Evolutionary conservation across 2,888 invertebrate species (phyloP), one percentile per base, ranked within the genome.

Genomic region (Nemotelus pantherinus): DNA sequence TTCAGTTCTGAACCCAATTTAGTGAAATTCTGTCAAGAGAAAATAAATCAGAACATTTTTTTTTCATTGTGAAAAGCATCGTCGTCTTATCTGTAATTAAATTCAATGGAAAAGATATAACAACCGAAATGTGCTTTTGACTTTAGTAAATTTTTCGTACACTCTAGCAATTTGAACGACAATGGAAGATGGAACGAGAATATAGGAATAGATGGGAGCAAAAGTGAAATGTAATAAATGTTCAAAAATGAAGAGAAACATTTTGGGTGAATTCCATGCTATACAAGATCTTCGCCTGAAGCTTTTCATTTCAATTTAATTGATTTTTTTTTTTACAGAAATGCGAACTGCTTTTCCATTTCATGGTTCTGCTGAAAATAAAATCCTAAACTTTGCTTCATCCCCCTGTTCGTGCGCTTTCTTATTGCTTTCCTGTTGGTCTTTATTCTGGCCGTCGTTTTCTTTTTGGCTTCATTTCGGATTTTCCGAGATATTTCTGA

Each of bases 271-370:
- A 72, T 72, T 58, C 47, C 41, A 43, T 44, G 72, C 60, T 44
- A 58, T 72, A 47, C 72, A 53, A 72, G 44, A 60, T 58, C 72
- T 72, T 25, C 45, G 72, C 72, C 72, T 43, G 72, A 47, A 72
- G 72, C 72, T 60, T 72, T 58, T 72, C 72, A 60, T 72, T 72
- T 72, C 58, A 72, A 72, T 72, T 58, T 72, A 72, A 72, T 72
- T 72, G 72, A 72, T 72, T 72, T 71, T 68, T 70, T 53, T 43
- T 41, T 41, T 70, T 39, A 43, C 43, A n/a, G 72, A 55, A 39
- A 45, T 57, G 58, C 60, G 39, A 43, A 39, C 9, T 25, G 41
- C 39, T 45, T 3, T 47, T 7, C 5, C 39, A 47, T 47, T 60
- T 47, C 44, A 43, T 47, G 47, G 25, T 58, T 58, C 72, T 58